Evolutionary conservation across 2,797 vertebrate genomes (phyloP), one percentile per base, ranked within the genome.

Genomic region (Diglossa cyanea): DNA sequence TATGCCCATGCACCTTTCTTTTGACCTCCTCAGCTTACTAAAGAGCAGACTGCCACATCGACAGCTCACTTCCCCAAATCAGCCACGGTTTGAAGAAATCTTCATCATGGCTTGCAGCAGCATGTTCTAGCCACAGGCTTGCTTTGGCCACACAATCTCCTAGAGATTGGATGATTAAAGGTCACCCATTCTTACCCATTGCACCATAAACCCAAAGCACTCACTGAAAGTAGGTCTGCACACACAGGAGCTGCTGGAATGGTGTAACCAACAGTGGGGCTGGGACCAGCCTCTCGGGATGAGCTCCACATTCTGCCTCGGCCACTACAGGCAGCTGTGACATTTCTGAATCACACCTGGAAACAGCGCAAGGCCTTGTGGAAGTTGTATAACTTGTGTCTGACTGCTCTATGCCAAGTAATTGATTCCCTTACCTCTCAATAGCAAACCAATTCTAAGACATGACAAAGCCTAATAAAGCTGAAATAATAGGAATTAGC

Each of bases 141-240:
- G 70, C 79, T 94, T 90, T 83, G 58, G 65, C 86, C 57, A 33
- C 78, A 75, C 28, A 9, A 79, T 94, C 82, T 90, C 58, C 50
- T 40, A 30, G 44, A 83, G 68, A 21, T 0, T 35, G 95, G 82
- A 55, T 65, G 48, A 93, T 92, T 81, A 87, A 84, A 21, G 62
- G 63, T 79, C 75, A 68, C 45, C 48, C 31, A 11, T 63, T 89
- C 80, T 51, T 57, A 51, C 47, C 50, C 66, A 35, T 20, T 76
- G 71, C 53, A 83, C 58, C 8, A 0, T 7, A 62, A 51, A 21
- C 17, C 45, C 88, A 89, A 73, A 55, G 8, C 39, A 24, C 55
- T 28, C 76, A 12, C 57, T 67, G 8, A 5, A 20, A 44, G 21
- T 16, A 24, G 12, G 4, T 51, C 31, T 48, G 25, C n/a, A 17